phyloP scores from a whole-genome alignment of 64 coral and sea anemone genomes.

The Actinia equina region DNA sequence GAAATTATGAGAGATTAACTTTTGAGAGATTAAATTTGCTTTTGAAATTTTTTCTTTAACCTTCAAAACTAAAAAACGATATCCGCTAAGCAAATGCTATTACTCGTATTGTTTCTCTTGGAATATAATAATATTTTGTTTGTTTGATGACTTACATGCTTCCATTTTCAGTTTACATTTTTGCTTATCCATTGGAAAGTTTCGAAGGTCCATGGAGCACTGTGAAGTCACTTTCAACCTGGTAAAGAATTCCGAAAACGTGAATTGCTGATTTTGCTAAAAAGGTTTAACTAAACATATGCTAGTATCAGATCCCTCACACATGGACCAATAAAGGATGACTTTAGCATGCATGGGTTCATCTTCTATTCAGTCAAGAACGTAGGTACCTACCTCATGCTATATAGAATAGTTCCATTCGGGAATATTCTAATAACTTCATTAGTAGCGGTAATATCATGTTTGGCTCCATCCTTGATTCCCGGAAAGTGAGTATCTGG shows the following conservation, averaged over 20 bases:
- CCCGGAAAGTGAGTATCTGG: constrained; percentile 93
- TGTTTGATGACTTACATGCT: constrained; percentile 69
- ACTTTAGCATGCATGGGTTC: no score
- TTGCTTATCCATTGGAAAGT: constrained; percentile 87
- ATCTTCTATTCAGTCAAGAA: no score
- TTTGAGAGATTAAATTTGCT: no score
- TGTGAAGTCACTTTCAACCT: constrained; percentile 88
- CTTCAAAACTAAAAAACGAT: no score
- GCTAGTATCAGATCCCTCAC: no score
- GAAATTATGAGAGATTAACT: no score
- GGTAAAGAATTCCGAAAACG: background rate
- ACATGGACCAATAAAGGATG: no score
- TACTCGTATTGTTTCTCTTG: no score
- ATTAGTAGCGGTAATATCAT: constrained; percentile 75
- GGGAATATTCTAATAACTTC: constrained; percentile 78
- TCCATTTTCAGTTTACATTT: constrained; percentile 73
- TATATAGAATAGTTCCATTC: constrained; percentile 73
- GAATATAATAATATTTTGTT: background rate
- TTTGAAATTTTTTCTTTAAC: no score
- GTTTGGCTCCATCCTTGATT: constrained; percentile 67
- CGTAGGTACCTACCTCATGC: constrained; percentile 62
- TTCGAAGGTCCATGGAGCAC: constrained; percentile 77
- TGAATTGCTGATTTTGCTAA: background rate
- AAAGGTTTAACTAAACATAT: background rate
- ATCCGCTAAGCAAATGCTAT: no score